Base-by-base conservation (phyloP, 2,888 invertebrate genomes). In the Adela reaumurella region DNA sequence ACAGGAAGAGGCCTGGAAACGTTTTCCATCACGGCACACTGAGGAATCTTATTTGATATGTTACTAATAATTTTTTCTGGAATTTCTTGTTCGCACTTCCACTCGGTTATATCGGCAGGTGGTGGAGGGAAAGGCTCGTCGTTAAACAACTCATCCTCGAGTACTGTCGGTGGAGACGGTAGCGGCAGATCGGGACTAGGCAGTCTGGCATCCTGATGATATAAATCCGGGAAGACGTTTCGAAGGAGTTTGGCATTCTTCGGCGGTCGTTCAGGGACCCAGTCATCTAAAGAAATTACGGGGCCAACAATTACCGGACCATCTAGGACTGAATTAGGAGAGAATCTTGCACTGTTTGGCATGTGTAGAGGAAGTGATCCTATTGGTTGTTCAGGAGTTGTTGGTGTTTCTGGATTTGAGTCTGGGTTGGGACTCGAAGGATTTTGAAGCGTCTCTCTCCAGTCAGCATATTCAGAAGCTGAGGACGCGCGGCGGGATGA, bases 241-340 rank as follows among this genome's bases (percentile, higher is more conserved):
- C 81, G 71, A 56, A 85, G 63, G 51, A 87, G 70, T 59, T 85
- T 83, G 2, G 89, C 87, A 66, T 89, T 89, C 67, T 90, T 90
- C 3, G 90, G 90, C 11, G 90, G 90, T 54, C 89, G 70, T 56
- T 88, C 89, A 1, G 89, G 88, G 1, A 87, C 84, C 83, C 86
- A 87, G 56, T 86, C 85, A 55, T 86, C 86, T 14, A 86, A 70
- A 1, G 83, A 83, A 60, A 86, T 85, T 1, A 83, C 74, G 1
- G 84, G 82, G 0, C 85, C 84, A 43, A 85, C 72, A 48, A 85
- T 85, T 41, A 84, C 79, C 0, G 84, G 84, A 1, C 84, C 85
- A 14, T 84, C 58, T 19, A 84, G 59, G 57, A 83, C 83, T 4
- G 81, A 82, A 52, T 77, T 78, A 0, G 77, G 62, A 10, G 56